A percentile compares a stretch with the other conserved stretches of the same genome.
These are phyloP conservation scores for Corvus hawaiiensis DNA, from an alignment of 2,113 vertebrate genomes.

Conservation along the genomic window DNA sequence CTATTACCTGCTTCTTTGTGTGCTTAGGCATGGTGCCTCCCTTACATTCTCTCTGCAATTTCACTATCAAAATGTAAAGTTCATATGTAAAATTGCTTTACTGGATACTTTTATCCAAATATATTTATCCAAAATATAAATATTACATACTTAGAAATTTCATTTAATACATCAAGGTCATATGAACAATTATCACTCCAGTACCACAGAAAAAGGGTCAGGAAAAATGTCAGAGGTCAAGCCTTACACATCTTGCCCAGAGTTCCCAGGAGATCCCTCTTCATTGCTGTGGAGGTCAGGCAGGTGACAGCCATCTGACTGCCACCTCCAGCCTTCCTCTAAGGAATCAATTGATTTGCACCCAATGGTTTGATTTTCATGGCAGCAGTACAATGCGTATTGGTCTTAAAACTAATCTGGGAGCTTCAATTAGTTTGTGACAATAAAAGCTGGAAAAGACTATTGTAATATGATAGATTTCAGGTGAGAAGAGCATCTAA, in stretches of 20 bases:
- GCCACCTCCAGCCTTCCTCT: neutral
- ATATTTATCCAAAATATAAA: neutral
- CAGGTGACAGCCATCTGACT: neutral
- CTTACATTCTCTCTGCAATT: neutral
- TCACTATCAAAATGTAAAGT: neutral
- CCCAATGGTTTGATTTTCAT: neutral
- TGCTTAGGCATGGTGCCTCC: neutral
- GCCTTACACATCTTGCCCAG: neutral
- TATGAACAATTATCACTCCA: neutral
- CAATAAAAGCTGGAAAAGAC: neutral
- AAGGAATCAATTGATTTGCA: neutral
- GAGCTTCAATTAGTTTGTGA: neutral
- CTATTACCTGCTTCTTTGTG: neutral
- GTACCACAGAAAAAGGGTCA: neutral
- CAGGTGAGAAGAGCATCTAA: neutral
- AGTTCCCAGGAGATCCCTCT: neutral
- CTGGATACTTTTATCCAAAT: neutral
- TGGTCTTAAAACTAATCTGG: neutral
- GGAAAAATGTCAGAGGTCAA: neutral
- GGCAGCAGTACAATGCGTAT: neutral
- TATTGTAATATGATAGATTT: neutral
- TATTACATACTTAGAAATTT: neutral
- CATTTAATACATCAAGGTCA: neutral
- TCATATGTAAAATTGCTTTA: neutral
- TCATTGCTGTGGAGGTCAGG: neutral